A percentile compares a stretch with the other conserved stretches of the same genome.
Evolutionary conservation across 2,113 vertebrate species (phyloP).

Genomic region (Ammospiza caudacuta): DNA sequence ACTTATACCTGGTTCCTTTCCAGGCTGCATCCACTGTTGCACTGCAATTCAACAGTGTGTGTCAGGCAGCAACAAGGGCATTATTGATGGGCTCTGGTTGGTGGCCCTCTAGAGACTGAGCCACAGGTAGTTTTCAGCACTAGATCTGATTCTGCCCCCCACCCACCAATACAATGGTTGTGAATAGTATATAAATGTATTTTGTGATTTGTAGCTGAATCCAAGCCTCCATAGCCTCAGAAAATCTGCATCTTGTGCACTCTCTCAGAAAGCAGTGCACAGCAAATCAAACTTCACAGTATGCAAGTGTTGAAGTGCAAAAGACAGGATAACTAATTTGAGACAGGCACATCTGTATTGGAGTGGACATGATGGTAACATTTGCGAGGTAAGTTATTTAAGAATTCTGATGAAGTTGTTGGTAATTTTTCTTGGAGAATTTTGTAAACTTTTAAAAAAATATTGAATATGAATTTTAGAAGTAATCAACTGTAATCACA

Average conservation of each 20-base stretch:
- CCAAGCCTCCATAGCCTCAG: neutral
- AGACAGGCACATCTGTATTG: neutral
- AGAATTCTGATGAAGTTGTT: neutral
- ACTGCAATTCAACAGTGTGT: neutral
- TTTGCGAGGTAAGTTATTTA: neutral
- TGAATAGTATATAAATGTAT: neutral
- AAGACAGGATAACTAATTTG: neutral
- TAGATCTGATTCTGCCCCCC: neutral
- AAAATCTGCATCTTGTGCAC: neutral
- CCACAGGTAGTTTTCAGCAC: neutral
- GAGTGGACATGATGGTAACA: fast-evolving
- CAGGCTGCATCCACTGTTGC: neutral
- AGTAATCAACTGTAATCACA: neutral
- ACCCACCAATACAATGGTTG: neutral
- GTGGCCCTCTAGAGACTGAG: neutral
- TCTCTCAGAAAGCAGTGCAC: neutral
- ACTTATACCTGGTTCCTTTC: neutral
- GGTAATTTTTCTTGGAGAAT: neutral
- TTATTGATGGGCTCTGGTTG: neutral
- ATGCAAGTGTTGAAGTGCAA: neutral
- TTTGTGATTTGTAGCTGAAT: neutral
- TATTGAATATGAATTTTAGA: neutral
- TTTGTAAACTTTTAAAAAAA: neutral
- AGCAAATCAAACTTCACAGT: neutral
- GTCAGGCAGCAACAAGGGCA: neutral